A percentile compares a stretch with the other conserved stretches of the same genome.
Evolutionary conservation across 2,888 invertebrate genomes (phyloP).

Genomic region (Tromatobia lineatoria): DNA sequence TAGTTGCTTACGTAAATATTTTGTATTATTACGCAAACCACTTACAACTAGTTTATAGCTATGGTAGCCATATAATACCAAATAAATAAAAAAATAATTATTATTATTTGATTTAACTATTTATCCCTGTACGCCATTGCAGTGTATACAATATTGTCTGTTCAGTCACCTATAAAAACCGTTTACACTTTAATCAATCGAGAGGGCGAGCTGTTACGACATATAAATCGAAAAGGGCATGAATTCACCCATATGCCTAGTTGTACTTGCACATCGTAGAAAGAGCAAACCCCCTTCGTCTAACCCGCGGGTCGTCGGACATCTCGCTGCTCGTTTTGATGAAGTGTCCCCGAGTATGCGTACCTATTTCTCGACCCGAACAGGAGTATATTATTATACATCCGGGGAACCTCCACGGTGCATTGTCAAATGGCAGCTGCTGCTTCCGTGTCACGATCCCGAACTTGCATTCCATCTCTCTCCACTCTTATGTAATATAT

Average conservation of each 20-base stretch:
- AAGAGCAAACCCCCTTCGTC: conserved; percentile 38
- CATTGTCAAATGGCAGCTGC: conserved; percentile 81
- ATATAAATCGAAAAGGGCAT: background rate
- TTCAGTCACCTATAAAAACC: background rate
- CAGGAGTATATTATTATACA: conserved; percentile 82
- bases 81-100: no score
- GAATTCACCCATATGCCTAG: background rate
- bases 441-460: conserved; percentile 42
- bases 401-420: conserved; percentile 74
- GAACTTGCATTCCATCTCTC: conserved; percentile 36
- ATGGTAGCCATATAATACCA: no score
- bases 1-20: no score
- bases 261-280: background rate
- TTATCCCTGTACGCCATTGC: background rate
- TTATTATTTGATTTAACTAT: no score
- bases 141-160: background rate
- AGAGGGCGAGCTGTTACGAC: background rate
- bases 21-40: no score
- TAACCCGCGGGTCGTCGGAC: conserved; percentile 45
- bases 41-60: no score
- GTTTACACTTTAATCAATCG: background rate
- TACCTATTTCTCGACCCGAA: conserved; percentile 68
- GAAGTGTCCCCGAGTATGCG: conserved; percentile 77
- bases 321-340: conserved; percentile 76
- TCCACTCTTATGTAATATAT: conserved; percentile 40